Evolutionary conservation across 2,113 vertebrate genomes (phyloP).

Genomic region (Corvus moneduloides): DNA sequence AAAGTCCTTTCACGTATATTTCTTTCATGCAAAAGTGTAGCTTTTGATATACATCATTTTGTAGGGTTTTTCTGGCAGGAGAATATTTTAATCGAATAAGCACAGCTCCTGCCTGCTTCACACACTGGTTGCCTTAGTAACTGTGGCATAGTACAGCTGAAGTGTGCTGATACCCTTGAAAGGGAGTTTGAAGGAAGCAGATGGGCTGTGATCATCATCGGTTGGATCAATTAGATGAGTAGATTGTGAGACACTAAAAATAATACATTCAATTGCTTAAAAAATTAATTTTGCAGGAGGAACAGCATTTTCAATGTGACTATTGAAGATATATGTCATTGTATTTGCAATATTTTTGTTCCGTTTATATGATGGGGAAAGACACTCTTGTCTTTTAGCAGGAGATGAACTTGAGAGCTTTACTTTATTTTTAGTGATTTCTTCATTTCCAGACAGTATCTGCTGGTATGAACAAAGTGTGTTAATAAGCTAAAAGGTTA

Average conservation of each 20-base stretch:
- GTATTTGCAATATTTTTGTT: background rate
- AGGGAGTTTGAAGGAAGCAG: background rate
- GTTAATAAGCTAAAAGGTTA: background rate
- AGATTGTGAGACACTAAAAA: background rate
- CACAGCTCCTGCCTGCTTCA: background rate
- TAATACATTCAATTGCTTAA: background rate
- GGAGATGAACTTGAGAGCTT: background rate
- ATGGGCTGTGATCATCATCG: background rate
- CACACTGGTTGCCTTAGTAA: conserved; percentile 35
- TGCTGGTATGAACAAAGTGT: background rate
- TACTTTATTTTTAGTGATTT: background rate
- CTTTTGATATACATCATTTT: background rate
- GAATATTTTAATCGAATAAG: background rate
- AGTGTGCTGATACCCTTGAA: background rate
- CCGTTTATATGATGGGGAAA: background rate
- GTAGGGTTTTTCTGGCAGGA: background rate
- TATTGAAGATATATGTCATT: background rate
- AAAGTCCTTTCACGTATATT: background rate
- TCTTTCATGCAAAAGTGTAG: background rate
- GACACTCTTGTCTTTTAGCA: background rate
- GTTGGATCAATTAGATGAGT: conserved; percentile 5
- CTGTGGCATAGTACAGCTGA: background rate
- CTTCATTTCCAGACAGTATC: background rate
- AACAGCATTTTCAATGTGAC: background rate
- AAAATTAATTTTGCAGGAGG: background rate